Evolutionary conservation across 2,888 invertebrate genomes (phyloP), one percentile per base, ranked within the genome.

Genomic region (Lissonota sp.): DNA sequence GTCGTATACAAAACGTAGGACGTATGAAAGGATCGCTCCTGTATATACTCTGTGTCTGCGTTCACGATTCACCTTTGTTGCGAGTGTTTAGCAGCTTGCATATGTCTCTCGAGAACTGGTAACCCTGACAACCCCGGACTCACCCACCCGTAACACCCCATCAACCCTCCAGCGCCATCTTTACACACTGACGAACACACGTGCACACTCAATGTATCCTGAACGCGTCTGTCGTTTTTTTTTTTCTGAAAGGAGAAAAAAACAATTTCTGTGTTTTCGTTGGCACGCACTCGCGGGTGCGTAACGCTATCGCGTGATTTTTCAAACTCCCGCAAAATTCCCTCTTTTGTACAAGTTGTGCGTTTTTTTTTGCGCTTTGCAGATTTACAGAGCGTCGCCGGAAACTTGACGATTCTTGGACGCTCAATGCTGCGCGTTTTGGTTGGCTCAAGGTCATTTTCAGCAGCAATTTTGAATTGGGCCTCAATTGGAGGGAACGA

Each of bases 111-210:
- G 88, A 92, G 92, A 91, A 89, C 90, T 90, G 26, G 92, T 92
- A 90, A 90, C 91, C 91, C 90, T 91, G 92, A 89, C 91, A 92
- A 92, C 92, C 92, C 91, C 90, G 91, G 90, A 87, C 87, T 90
- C 87, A 86, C 87, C 91, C 90, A 91, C 86, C 88, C 88, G 89
- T 87, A 86, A 90, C 89, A 87, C 85, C 85, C 86, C 70, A 78
- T 78, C 81, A 77, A 81, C 77, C 81, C 74, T 78, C 69, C n/a
- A 57, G 55, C 63, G 64, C 73, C 66, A 79, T 79, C 69, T 70
- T 57, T 49, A 40, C 58, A 42, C 63, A 63, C 62, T 39, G 40
- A 55, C 46, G 37, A 37, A 63, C 42, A 37, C 42, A 8, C 53
- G 12, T 26, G 8, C 14, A 37, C 16, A 39, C n/a, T n/a, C n/a